Percentiles rank a stretch among this genome's conserved stretches.
Conservation (phyloP, 2,888 invertebrate genomes). For the Limnephilus rhombicus region DNA sequence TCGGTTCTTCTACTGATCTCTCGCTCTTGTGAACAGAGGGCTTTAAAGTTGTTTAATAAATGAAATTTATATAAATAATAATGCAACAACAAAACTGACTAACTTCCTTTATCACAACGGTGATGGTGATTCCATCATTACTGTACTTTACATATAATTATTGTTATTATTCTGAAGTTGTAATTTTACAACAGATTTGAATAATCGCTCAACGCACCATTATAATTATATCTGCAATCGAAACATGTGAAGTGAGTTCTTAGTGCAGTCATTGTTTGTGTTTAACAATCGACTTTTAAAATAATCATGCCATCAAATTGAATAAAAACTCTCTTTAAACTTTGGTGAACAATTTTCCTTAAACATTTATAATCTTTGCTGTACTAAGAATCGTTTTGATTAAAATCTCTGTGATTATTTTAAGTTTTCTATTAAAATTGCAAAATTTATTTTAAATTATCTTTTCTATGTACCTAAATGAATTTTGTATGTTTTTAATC, state of each 20-base stretch:
- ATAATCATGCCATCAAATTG: not conserved
- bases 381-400: not conserved
- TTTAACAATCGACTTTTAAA: not conserved
- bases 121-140: not conserved
- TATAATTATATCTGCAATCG: slow-evolving; percentile 11
- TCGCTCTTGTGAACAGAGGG: not conserved
- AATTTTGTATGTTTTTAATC: not conserved
- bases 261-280: not conserved
- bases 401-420: not conserved
- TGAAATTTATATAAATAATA: not conserved
- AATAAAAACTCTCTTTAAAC: not conserved
- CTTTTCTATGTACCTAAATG: not conserved
- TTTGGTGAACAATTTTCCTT: not conserved
- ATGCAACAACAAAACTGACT: not conserved
- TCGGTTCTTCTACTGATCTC: not conserved
- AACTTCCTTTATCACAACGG: not conserved
- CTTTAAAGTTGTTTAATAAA: not conserved
- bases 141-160: not conserved
- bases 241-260: slow-evolving; percentile 5
- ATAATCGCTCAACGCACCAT: not conserved
- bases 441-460: not conserved
- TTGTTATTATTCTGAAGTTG: slow-evolving; percentile 15
- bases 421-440: not conserved
- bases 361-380: not conserved
- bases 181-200: not conserved